Percentiles rank a stretch among this genome's conserved stretches.
phyloP scores from a whole-genome alignment of 2,888 invertebrate species.

The Teleogryllus oceanicus region DNA sequence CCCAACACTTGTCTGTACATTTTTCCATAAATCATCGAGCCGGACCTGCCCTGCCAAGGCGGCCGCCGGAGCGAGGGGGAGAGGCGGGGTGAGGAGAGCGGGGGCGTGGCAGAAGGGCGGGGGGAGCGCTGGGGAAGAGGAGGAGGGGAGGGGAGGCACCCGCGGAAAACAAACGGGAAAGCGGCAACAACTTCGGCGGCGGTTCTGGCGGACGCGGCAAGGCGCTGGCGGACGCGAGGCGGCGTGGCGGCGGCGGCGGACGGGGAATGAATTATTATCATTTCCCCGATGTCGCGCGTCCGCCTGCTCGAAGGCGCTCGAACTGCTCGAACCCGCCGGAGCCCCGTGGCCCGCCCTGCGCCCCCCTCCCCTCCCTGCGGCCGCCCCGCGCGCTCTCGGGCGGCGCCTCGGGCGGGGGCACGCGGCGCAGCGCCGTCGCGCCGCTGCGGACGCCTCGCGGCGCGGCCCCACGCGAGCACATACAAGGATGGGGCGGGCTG shows the following conservation, averaged over 20 bases:
- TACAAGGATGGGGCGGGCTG: too few species aligned
- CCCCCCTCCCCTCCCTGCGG: too few species aligned
- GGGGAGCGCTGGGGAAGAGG: too few species aligned
- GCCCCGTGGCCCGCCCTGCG: too few species aligned
- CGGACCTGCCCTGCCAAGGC: slow-evolving; percentile 29
- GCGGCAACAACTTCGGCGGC: slow-evolving; percentile 22
- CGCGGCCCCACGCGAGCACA: too few species aligned
- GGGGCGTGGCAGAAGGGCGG: slow-evolving; percentile 22
- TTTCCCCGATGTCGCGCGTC: neutral
- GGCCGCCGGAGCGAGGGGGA: slow-evolving; percentile 11
- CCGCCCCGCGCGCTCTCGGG: too few species aligned
- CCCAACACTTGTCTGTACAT: slow-evolving; percentile 45
- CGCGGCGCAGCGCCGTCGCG: too few species aligned
- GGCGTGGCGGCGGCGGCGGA: neutral
- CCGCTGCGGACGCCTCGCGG: too few species aligned
- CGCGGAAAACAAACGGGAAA: neutral
- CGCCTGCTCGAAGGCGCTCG: neutral
- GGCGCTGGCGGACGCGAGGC: slow-evolving; percentile 23
- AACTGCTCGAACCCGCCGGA: too few species aligned
- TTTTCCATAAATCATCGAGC: slow-evolving; percentile 51
- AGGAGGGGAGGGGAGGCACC: too few species aligned
- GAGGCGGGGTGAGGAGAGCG: neutral
- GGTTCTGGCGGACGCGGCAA: slow-evolving; percentile 22
- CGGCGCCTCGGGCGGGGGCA: too few species aligned
- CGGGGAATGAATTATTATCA: slow-evolving; percentile 36